Evolutionary conservation across 1,140 invertebrate genomes (phyloP), one percentile per base, ranked within the genome.

Genomic region (Lasioglossum albipes): DNA sequence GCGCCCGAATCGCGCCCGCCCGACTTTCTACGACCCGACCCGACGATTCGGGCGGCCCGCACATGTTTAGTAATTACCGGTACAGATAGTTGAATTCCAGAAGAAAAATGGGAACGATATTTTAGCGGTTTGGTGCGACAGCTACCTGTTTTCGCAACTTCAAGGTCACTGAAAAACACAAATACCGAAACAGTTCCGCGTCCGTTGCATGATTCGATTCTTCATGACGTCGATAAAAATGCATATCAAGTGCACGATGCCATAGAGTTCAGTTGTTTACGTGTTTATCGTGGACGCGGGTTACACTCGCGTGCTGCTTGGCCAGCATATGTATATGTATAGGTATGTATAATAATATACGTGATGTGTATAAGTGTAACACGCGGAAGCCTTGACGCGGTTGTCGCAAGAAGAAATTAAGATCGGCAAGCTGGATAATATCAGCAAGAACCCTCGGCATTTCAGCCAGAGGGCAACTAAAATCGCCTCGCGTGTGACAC

Each of bases 381-480:
- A 31, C 64, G 52, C 49, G 54, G 73, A 45, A 79, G 70, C 83
- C 83, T 84, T 84, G 83, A 68, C 71, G 82, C 59, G 31, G n/a
- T 67, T 16, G n/a, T 65, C 36, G 67, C 67, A 83, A 80, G 82
- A 59, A 75, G 83, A 80, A 84, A 84, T 84, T 84, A 84, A 84
- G 83, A 84, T 84, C 41, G 78, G 64, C 67, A 7, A 59, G 20
- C 31, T n/a, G 76, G 83, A 84, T 84, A 84, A 75, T 49, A 83
- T 78, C 64, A 18, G 57, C 69, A 27, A 2, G 57, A 68, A 77
- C 66, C 75, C 41, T 6, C 54, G 42, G 59, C 66, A 64, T 83
- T 84, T 79, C n/a, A 72, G 49, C 1, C 65, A 2, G 59, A 68
- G 70, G 76, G 57, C 54, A 73, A 69, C 52, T 72, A 62, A 52